Evolutionary conservation across 1,140 invertebrate species (phyloP).

Genomic region (Acarapis woodi): DNA sequence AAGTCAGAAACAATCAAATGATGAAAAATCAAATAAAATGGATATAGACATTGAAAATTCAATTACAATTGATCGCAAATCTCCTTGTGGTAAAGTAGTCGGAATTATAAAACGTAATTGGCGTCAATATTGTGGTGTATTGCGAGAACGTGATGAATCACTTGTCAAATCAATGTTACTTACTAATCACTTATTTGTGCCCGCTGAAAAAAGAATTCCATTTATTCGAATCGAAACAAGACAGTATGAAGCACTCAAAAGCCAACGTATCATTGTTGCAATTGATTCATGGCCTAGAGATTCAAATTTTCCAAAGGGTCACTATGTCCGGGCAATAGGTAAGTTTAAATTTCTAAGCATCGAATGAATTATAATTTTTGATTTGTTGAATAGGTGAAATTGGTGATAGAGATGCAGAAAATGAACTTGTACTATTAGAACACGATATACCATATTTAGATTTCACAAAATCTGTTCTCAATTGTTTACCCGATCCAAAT

Average conservation of each 20-base stretch:
- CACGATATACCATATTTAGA: slow-evolving; percentile 84
- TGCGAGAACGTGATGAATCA: slow-evolving; percentile 31
- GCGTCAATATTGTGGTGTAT: slow-evolving; percentile 82
- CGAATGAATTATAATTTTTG: too few relatives aligned
- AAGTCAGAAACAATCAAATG: slow-evolving; percentile 17
- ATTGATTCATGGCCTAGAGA: slow-evolving; percentile 72
- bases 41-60: slow-evolving; percentile 7
- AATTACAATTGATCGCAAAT: too few relatives aligned
- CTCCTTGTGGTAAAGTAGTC: slow-evolving; percentile 60
- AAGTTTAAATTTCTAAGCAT: too few relatives aligned
- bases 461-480: slow-evolving; percentile 76
- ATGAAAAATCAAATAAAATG: slow-evolving; percentile 14
- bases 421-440: slow-evolving; percentile 69
- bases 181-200: slow-evolving; percentile 47
- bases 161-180: background rate
- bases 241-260: slow-evolving; percentile 42
- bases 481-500: slow-evolving; percentile 37
- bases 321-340: slow-evolving; percentile 57
- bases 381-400: too few relatives aligned
- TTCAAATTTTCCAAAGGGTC: slow-evolving; percentile 39
- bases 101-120: slow-evolving; percentile 86
- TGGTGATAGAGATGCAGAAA: slow-evolving; percentile 69
- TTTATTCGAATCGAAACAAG: slow-evolving; percentile 70
- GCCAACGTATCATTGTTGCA: slow-evolving; percentile 63
- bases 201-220: slow-evolving; percentile 61